These are phyloP conservation scores for Anomalospiza imberbis DNA, from an alignment of 2,797 vertebrate genomes.

Conservation along the genomic window DNA sequence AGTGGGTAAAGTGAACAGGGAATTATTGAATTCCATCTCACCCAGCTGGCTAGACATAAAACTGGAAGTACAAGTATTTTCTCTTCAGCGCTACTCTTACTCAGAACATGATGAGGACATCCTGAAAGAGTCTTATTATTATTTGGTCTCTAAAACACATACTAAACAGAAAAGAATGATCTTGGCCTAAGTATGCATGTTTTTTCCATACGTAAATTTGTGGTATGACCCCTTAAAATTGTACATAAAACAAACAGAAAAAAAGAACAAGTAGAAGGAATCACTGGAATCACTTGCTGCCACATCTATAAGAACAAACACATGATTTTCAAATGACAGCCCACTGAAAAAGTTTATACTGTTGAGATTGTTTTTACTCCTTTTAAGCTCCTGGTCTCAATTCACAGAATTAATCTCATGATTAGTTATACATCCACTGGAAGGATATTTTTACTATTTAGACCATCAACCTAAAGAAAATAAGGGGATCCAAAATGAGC, in stretches of 20 bases:
- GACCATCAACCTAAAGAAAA: not conserved
- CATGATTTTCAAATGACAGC: not conserved
- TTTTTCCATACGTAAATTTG: not conserved
- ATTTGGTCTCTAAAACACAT: not conserved
- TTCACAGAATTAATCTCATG: not conserved
- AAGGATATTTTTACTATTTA: not conserved
- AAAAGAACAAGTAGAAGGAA: not conserved
- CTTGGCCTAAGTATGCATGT: accelerated
- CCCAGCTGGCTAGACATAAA: not conserved
- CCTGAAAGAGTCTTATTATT: not conserved
- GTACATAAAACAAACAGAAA: not conserved
- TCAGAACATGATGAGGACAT: not conserved
- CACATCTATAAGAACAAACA: not conserved
- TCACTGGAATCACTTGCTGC: accelerated
- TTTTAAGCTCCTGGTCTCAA: not conserved
- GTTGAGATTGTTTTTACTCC: accelerated
- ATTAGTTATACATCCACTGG: no score
- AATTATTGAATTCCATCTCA: not conserved
- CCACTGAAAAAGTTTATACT: not conserved
- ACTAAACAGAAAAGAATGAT: not conserved
- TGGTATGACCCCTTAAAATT: not conserved
- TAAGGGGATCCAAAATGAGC: not conserved
- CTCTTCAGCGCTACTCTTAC: not conserved
- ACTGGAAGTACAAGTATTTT: not conserved
- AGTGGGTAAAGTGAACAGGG: not conserved